Percentiles rank a stretch among this genome's conserved stretches.
Conservation (phyloP, 1,140 invertebrate genomes). For the Heliconius hermathena region DNA sequence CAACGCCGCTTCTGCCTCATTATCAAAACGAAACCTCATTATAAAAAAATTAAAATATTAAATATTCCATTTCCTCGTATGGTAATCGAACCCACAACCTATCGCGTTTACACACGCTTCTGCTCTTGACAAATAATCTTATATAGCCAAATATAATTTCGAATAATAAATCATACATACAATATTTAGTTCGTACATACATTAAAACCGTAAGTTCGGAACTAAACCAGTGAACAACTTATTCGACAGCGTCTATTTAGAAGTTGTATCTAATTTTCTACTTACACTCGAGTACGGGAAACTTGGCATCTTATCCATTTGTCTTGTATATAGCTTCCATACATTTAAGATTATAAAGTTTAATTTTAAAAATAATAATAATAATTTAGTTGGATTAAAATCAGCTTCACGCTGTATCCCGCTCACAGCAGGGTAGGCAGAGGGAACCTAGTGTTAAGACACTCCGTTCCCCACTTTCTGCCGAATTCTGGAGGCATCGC, state of each 20-base stretch:
- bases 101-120: no score
- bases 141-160: neutral
- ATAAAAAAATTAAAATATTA: no score
- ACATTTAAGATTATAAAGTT: neutral
- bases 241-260: conserved; percentile 23
- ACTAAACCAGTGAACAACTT: conserved; percentile 21
- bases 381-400: no score
- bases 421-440: no score
- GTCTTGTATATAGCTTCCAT: neutral
- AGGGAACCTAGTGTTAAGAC: no score
- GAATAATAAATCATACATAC: neutral
- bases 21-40: no score
- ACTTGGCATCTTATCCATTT: neutral
- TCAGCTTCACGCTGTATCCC: no score
- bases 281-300: conserved; percentile 1
- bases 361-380: neutral
- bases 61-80: no score
- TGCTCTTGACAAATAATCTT: conserved; percentile 2
- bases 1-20: no score
- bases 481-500: no score
- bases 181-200: conserved; percentile 5
- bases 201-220: conserved; percentile 18
- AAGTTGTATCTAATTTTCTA: conserved; percentile 27
- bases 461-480: no score
- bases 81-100: no score